A percentile compares a stretch with the other conserved stretches of the same genome.
These are phyloP conservation scores for Drosophila funebris DNA, from an alignment of 1,140 invertebrate species.

Conservation along the genomic window DNA sequence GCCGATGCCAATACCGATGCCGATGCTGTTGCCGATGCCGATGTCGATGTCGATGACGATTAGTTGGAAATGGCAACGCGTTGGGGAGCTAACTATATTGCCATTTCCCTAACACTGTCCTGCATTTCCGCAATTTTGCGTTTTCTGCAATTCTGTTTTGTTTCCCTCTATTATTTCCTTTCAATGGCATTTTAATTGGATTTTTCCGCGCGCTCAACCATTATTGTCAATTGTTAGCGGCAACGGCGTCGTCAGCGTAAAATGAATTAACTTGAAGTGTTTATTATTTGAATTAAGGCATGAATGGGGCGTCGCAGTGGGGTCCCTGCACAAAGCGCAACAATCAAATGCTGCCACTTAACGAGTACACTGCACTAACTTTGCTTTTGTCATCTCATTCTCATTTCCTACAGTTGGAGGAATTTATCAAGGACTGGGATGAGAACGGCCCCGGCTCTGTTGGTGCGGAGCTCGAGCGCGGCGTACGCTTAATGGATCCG, in stretches of 20 bases:
- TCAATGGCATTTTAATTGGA: slow-evolving; percentile 84
- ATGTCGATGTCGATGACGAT: neutral
- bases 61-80: neutral
- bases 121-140: slow-evolving; percentile 76
- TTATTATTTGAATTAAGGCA: slow-evolving; percentile 81
- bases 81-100: slow-evolving; percentile 12
- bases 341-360: slow-evolving; percentile 29
- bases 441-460: slow-evolving; percentile 90
- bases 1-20: neutral
- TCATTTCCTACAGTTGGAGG: slow-evolving; percentile 82
- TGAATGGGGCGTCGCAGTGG: neutral
- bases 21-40: neutral
- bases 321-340: slow-evolving; percentile 29
- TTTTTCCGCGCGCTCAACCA: slow-evolving; percentile 80
- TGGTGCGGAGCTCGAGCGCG: slow-evolving; percentile 89
- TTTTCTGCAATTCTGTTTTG: slow-evolving; percentile 77
- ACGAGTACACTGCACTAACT: slow-evolving; percentile 35
- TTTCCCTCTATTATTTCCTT: slow-evolving; percentile 82
- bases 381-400: neutral
- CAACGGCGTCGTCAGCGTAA: slow-evolving; percentile 64
- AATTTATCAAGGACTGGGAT: slow-evolving; percentile 90
- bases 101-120: slow-evolving; percentile 25
- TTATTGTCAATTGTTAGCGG: slow-evolving; percentile 82
- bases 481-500: slow-evolving; percentile 88
- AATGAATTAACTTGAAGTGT: slow-evolving; percentile 84